Evolutionary conservation across 2,113 vertebrate species (phyloP).

Genomic region (Poeciliopsis prolifica): DNA sequence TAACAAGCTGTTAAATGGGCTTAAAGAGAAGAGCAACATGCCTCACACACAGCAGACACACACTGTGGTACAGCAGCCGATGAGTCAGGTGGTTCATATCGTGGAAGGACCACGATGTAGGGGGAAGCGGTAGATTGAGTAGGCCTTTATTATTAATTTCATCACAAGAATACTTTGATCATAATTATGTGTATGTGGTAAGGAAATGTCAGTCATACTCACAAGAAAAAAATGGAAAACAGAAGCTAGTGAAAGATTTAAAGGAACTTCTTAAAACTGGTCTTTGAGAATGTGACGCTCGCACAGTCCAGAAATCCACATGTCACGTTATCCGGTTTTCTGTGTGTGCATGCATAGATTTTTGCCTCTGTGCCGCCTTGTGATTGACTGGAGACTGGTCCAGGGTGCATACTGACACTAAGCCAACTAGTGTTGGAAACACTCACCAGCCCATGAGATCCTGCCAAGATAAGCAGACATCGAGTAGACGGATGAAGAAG

Average conservation of each 20-base stretch:
- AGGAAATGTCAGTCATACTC: neutral
- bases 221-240: neutral
- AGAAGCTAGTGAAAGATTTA: neutral
- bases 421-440: neutral
- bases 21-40: constrained; percentile 70
- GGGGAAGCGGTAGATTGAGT: neutral
- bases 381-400: neutral
- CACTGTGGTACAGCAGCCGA: neutral
- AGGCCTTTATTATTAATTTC: neutral
- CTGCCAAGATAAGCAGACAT: neutral
- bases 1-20: constrained; percentile 77
- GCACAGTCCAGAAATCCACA: neutral
- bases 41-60: constrained; percentile 36
- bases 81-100: neutral
- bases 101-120: neutral
- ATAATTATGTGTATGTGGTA: neutral
- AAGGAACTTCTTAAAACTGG: neutral
- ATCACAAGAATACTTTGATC: neutral
- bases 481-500: neutral
- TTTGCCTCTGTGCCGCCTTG: neutral
- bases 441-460: too few species aligned
- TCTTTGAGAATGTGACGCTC: too few species aligned
- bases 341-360: neutral
- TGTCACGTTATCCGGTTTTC: neutral
- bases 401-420: neutral